Evolutionary conservation across 2,888 invertebrate genomes (phyloP).

Genomic region (Chalcis sispes): DNA sequence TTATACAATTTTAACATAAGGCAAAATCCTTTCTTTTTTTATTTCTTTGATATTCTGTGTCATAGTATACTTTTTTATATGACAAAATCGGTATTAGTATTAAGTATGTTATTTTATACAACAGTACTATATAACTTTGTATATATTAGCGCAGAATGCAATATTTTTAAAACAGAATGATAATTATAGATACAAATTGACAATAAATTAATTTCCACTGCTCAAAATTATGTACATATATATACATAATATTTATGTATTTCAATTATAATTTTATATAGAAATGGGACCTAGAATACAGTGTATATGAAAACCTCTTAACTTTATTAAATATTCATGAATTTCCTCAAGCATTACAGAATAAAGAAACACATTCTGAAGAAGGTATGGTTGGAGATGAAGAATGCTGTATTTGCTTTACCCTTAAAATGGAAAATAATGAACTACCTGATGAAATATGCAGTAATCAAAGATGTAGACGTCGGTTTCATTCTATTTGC

Average conservation of each 20-base stretch:
- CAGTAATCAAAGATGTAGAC: constrained; percentile 68
- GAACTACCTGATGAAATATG: constrained; percentile 69
- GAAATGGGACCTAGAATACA: constrained; percentile 68
- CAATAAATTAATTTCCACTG: too few species aligned
- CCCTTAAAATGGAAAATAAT: constrained; percentile 64
- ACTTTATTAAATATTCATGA: constrained; percentile 66
- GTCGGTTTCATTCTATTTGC: constrained; percentile 69
- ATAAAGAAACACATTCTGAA: constrained; percentile 43
- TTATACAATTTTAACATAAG: too few species aligned
- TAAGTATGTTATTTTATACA: too few species aligned
- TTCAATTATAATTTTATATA: constrained; percentile 56
- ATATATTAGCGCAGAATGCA: neutral
- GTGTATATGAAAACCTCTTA: constrained; percentile 67
- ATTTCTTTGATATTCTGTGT: neutral
- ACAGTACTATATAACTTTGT: too few species aligned
- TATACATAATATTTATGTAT: neutral
- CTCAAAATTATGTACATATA: too few species aligned
- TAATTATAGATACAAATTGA: too few species aligned
- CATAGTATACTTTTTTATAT: neutral
- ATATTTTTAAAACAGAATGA: neutral
- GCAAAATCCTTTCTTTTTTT: too few species aligned
- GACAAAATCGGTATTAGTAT: too few species aligned
- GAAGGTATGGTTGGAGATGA: constrained; percentile 65
- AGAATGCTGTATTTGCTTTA: constrained; percentile 73
- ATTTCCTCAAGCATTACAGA: constrained; percentile 64